These are phyloP conservation scores for Pachycephus smyrnensis DNA, from an alignment of 2,888 invertebrate species.

Conservation along the genomic window DNA sequence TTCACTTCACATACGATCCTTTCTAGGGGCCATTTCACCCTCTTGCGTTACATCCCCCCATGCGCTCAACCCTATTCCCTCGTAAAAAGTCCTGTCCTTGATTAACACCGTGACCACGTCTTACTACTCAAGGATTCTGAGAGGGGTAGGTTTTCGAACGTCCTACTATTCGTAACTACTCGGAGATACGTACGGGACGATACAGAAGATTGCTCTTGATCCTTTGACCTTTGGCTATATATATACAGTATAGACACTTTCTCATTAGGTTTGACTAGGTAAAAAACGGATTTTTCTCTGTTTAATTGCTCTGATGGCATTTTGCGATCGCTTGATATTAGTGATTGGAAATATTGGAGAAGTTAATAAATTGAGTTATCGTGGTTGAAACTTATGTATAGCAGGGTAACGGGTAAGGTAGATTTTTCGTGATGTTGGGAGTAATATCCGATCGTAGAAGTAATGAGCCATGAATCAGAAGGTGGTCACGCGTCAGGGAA, in stretches of 20 bases:
- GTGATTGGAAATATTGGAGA: background rate
- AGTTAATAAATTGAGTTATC: background rate
- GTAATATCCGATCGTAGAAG: background rate
- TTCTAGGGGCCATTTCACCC: background rate
- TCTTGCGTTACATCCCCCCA: background rate
- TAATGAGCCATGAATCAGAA: background rate
- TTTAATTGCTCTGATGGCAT: background rate
- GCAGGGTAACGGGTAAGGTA: background rate
- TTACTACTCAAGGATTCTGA: conserved; percentile 28
- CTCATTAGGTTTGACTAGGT: background rate
- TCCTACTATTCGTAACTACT: background rate
- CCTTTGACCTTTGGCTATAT: background rate
- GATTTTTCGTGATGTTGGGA: background rate
- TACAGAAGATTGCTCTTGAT: background rate
- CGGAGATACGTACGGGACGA: background rate
- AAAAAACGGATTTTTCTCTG: background rate
- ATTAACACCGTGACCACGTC: conserved; percentile 43
- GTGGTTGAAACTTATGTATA: background rate
- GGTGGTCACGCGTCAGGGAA: background rate
- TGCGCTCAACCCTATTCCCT: conserved; percentile 24
- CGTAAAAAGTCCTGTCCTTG: conserved; percentile 48
- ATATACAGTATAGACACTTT: background rate
- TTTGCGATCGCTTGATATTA: background rate
- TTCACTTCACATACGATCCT: background rate
- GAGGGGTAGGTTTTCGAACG: background rate